Percentiles rank a stretch among this genome's conserved stretches.
phyloP scores from a whole-genome alignment of 2,113 vertebrate genomes.

The Motacilla tschutschensis region DNA sequence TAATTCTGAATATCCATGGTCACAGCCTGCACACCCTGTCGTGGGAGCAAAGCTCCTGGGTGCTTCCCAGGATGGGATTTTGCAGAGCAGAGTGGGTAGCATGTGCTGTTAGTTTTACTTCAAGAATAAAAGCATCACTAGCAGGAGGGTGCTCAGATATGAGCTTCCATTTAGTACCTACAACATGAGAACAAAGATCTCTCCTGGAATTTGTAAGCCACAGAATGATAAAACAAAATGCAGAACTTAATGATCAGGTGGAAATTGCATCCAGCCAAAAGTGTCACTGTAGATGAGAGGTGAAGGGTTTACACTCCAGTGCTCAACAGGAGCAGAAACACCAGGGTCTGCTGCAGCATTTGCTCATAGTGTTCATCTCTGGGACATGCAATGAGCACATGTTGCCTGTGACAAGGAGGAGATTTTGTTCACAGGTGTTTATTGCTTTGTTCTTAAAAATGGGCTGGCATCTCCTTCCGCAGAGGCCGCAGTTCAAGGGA shows the following conservation, averaged over 20 bases:
- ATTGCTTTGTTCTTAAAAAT: background rate
- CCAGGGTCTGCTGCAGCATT: background rate
- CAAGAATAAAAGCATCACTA: background rate
- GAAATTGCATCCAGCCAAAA: background rate
- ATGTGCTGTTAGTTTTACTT: background rate
- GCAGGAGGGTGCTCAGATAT: background rate
- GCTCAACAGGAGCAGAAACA: background rate
- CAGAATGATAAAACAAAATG: background rate
- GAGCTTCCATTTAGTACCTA: background rate
- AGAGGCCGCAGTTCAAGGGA: fast-evolving
- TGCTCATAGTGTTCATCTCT: background rate
- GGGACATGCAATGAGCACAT: background rate
- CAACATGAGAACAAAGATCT: background rate
- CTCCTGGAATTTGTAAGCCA: background rate
- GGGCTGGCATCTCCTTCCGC: fast-evolving
- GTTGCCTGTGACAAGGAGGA: background rate
- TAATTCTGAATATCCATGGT: background rate
- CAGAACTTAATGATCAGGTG: background rate
- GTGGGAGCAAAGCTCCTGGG: background rate
- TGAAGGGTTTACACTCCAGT: background rate
- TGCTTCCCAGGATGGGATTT: background rate
- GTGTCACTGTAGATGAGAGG: background rate
- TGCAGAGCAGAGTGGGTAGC: background rate
- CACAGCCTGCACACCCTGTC: background rate
- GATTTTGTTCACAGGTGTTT: background rate